Conservation (phyloP, 2,888 invertebrate species). For the Drosophila fulvimacula region DNA sequence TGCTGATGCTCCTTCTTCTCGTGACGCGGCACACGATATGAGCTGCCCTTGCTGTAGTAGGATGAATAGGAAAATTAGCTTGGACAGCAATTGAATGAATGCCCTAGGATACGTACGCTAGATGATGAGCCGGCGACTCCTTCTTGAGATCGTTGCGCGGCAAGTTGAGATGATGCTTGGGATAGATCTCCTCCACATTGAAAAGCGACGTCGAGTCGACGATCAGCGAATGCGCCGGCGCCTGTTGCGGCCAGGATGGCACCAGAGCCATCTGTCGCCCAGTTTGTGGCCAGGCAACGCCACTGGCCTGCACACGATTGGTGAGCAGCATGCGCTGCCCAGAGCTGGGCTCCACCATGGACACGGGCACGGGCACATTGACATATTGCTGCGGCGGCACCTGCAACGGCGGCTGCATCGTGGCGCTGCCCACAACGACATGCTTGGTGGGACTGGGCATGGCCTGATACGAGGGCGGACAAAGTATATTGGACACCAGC, state of each 20-base stretch:
- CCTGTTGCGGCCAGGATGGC: conserved; percentile 93
- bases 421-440: conserved; percentile 86
- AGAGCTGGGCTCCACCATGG: conserved; percentile 94
- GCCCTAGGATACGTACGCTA: conserved; percentile 79
- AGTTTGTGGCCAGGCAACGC: conserved; percentile 85
- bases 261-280: conserved; percentile 92
- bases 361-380: conserved; percentile 89
- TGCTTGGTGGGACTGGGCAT: conserved; percentile 88
- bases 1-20: conserved; percentile 95
- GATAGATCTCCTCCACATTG: conserved; percentile 87
- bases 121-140: conserved; percentile 86
- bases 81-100: no score
- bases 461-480: conserved; percentile 95
- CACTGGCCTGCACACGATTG: conserved; percentile 85
- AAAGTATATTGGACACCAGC: conserved; percentile 96
- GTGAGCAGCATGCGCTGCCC: conserved; percentile 92
- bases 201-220: conserved; percentile 91
- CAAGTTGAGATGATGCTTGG: conserved; percentile 88
- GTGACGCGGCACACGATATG: conserved; percentile 85
- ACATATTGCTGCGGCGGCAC: conserved; percentile 94
- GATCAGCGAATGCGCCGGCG: conserved; percentile 89
- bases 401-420: conserved; percentile 85
- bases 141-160: conserved; percentile 87
- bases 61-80: conserved; percentile 5
- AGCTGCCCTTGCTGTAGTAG: conserved; percentile 82